Base-by-base conservation (phyloP, 2,797 vertebrate species). In the Manis javanica region DNA sequence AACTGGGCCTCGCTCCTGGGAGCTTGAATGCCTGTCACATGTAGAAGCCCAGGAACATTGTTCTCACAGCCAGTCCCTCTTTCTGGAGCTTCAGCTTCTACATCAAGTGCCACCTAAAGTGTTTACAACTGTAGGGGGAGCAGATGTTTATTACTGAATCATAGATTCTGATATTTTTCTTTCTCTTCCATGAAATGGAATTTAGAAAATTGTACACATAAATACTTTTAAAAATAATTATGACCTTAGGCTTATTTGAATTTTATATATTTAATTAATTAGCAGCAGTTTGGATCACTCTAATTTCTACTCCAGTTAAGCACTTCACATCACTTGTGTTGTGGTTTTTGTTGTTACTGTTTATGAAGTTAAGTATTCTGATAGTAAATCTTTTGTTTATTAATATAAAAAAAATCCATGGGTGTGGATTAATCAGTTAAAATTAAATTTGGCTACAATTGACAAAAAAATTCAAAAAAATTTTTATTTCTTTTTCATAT, bases 281-380 rank as follows among this genome's bases (percentile, higher is more conserved):
- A 92, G 23, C 9, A 66, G 34, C 81, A 49, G 21, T 55, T 90
- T 75, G 29, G 39, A 26, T 87, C 42, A 55, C 11, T 86, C 26
- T 91, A 63, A 91, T 69, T 64, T 96, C 16, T 34, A 39, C 18
- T 59, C 10, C n/a, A 68, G 57, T 90, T 90, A 75, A 88, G 46
- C 69, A 59, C 55, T 75, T 91, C 89, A 49, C 7, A 81, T 39
- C 26, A 75, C 5, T 14, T 84, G 26, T 29, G 7, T 71, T 86
- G 29, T 24, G 34, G 12, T 8, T 37, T 91, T 88, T 49, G 2
- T 86, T 81, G 14, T 37, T 94, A 31, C 21, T 7, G 7, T 77
- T 82, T 89, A 3, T 55, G 77, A 85, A 21, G 4, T 87, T 63
- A 74, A 29, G 1, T 51, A 77, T 82, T 72, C 5, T 23, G 18